These are phyloP conservation scores for Trichogramma evanescens DNA, from an alignment of 2,888 invertebrate species.

Conservation along the genomic window DNA sequence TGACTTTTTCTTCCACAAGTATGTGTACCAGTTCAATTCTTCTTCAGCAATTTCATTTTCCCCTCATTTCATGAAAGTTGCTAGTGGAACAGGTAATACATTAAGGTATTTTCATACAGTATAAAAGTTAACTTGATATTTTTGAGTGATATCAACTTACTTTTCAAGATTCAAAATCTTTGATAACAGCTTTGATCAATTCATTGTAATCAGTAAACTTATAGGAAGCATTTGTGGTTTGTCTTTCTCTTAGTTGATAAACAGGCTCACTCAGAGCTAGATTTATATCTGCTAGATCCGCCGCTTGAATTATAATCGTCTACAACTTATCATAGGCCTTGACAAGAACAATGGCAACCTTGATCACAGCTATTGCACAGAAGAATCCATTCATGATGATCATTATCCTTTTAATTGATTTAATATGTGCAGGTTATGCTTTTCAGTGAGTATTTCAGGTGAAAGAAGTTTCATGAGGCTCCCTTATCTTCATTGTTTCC, in stretches of 20 bases:
- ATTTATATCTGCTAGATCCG: constrained; percentile 34
- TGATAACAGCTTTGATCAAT: constrained; percentile 84
- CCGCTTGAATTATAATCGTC: constrained; percentile 28
- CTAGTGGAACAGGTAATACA: not conserved
- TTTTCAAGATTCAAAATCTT: constrained; percentile 62
- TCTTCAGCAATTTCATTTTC: constrained; percentile 41
- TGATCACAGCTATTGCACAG: constrained; percentile 92
- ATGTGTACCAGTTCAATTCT: constrained; percentile 59
- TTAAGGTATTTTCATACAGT: not conserved
- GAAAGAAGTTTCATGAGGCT: not conserved
- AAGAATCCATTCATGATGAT: constrained; percentile 95
- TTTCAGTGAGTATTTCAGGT: not conserved
- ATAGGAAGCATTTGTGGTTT: constrained; percentile 74
- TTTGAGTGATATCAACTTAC: not conserved
- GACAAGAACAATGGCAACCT: constrained; percentile 98
- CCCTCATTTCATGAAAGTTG: constrained; percentile 11
- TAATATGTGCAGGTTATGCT: too few relatives aligned
- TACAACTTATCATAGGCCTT: constrained; percentile 54
- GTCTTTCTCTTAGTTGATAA: constrained; percentile 75
- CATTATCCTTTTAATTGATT: constrained; percentile 34
- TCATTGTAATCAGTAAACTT: constrained; percentile 91
- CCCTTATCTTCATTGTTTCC: not conserved
- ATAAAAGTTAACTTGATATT: not conserved
- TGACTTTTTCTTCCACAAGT: constrained; percentile 71
- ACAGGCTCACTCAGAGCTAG: constrained; percentile 61